Percentiles rank a stretch among this genome's conserved stretches.
Evolutionary conservation across 2,888 invertebrate species (phyloP).

Genomic region (Chelonus formosanus): DNA sequence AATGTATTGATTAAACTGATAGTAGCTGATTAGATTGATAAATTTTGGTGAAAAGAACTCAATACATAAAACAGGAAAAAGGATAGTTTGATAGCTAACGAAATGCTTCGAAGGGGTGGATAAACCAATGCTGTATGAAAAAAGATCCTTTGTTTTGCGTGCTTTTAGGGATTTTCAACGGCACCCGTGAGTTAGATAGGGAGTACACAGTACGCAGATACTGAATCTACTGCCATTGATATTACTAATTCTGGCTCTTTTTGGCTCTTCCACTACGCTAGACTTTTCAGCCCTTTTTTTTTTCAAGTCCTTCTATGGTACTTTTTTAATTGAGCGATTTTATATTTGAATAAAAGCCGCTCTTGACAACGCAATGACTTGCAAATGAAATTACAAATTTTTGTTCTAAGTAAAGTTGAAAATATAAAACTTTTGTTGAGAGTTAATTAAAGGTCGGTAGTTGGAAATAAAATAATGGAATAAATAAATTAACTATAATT

Average conservation of each 20-base stretch:
- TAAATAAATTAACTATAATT: constrained; percentile 2
- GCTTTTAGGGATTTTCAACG: constrained; percentile 57
- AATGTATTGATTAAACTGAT: not conserved
- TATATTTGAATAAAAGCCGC: not conserved
- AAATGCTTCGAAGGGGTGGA: constrained; percentile 21
- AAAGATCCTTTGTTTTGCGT: constrained; percentile 51
- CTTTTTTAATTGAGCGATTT: not conserved
- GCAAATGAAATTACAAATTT: too few relatives aligned
- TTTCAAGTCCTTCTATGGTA: constrained; percentile 3
- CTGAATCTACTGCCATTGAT: constrained; percentile 46
- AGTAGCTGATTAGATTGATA: not conserved
- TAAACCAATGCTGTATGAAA: constrained; percentile 39
- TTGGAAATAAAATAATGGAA: not conserved
- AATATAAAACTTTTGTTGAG: too few relatives aligned
- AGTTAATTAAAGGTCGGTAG: too few relatives aligned
- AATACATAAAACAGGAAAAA: not conserved
- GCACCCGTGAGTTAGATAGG: constrained; percentile 45
- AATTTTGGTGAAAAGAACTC: constrained; percentile 27
- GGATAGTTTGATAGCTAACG: constrained; percentile 34
- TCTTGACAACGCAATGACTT: too few relatives aligned
- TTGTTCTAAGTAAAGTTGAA: too few relatives aligned
- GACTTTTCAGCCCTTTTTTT: constrained; percentile 29
- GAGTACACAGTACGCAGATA: constrained; percentile 38
- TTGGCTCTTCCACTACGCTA: constrained; percentile 22
- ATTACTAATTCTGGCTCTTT: constrained; percentile 42